A percentile compares a stretch with the other conserved stretches of the same genome.
Conservation (phyloP, 2,888 invertebrate genomes). For the Tridacna crocea region DNA sequence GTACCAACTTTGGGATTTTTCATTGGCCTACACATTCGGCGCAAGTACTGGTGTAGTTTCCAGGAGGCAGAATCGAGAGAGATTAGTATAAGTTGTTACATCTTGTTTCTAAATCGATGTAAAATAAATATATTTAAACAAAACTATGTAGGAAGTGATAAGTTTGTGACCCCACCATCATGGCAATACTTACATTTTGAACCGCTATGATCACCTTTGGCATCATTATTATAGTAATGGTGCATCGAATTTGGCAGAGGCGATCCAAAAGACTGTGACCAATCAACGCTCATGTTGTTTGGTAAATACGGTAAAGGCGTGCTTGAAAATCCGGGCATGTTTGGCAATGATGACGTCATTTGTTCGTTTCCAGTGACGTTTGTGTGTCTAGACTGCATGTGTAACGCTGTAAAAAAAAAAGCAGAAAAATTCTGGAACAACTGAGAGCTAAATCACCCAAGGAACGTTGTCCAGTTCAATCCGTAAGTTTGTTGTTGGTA, state of each 20-base stretch:
- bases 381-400: slow-evolving; percentile 47
- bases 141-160: too few relatives aligned
- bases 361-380: slow-evolving; percentile 41
- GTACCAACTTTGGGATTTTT: too few relatives aligned
- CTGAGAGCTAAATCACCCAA: background rate
- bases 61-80: too few relatives aligned
- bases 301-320: slow-evolving; percentile 71
- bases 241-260: slow-evolving; percentile 63
- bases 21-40: too few relatives aligned
- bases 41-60: too few relatives aligned
- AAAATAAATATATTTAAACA: too few relatives aligned
- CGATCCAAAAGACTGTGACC: slow-evolving; percentile 70
- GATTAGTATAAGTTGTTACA: too few relatives aligned
- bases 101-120: too few relatives aligned
- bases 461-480: too few relatives aligned
- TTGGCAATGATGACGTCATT: slow-evolving; percentile 47
- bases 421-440: background rate
- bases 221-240: slow-evolving; percentile 54
- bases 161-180: too few relatives aligned
- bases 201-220: slow-evolving; percentile 20
- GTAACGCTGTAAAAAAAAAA: slow-evolving; percentile 32
- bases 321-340: slow-evolving; percentile 66
- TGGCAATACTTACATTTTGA: slow-evolving; percentile 23
- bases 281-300: slow-evolving; percentile 72
- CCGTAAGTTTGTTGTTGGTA: too few relatives aligned